Percentiles rank a stretch among this genome's conserved stretches.
These are phyloP conservation scores for Sebastes itinus DNA, from an alignment of 2,797 vertebrate species.

Conservation along the genomic window DNA sequence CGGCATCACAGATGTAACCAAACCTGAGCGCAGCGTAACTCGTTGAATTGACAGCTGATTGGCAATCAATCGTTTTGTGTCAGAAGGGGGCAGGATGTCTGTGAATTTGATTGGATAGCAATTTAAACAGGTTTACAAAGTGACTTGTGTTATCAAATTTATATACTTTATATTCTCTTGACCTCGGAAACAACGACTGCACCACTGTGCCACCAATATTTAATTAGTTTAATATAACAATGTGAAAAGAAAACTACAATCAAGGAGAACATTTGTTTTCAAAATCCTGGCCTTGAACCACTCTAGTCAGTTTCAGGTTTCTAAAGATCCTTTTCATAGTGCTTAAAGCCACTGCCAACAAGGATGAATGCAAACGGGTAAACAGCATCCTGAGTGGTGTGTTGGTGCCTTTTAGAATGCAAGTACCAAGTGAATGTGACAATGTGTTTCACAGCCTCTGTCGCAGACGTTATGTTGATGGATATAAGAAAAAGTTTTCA, in stretches of 20 bases:
- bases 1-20: too few relatives aligned
- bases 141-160: too few relatives aligned
- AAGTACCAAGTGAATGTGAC: background rate
- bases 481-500: background rate
- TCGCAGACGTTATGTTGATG: background rate
- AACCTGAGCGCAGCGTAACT: fast-evolving
- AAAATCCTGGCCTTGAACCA: background rate
- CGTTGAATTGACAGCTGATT: too few relatives aligned
- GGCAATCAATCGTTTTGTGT: too few relatives aligned
- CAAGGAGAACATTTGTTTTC: background rate
- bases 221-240: background rate
- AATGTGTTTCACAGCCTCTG: background rate
- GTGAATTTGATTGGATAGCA: too few relatives aligned
- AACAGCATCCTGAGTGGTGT: background rate
- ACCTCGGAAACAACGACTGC: too few relatives aligned
- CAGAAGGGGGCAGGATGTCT: too few relatives aligned
- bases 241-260: background rate
- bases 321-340: background rate
- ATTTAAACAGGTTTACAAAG: too few relatives aligned
- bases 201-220: background rate
- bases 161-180: too few relatives aligned
- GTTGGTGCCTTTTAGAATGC: background rate
- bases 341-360: background rate
- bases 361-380: background rate
- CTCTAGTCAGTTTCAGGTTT: background rate